Base-by-base conservation (phyloP, 2,888 invertebrate genomes). In the Scelioninae gen. 2 region DNA sequence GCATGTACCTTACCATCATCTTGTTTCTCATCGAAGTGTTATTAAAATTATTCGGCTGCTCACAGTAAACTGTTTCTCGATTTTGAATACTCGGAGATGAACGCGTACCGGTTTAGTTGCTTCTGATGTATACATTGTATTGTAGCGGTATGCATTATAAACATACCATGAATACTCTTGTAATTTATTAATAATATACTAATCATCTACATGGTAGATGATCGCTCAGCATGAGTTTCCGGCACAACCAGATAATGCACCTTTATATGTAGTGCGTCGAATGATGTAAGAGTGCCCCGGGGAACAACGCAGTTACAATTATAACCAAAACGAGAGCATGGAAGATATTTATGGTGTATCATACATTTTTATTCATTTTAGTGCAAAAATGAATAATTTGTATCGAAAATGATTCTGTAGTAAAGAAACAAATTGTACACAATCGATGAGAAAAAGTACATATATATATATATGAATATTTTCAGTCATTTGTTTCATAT, bases 181-280 rank as follows among this genome's bases (percentile, higher is more conserved):
- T 78, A 80, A 80, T 80, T 80, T 78, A 79, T 80, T 80, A 80
- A 80, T 80, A 77, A 78, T 78, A 79, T 79, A n/a, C n/a, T n/a
- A n/a, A n/a, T n/a, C n/a, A n/a, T 79, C 77, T 74, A 73, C 67
- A 69, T 65, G 63, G 63, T 60, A 63, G 67, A 65, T 75, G 73
- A 64, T 69, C 69, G 76, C 73, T 50, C 69, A 73, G 50, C 75
- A 76, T 76, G 75, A 76, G 74, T 78, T 79, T 78, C 77, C 78
- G 77, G 74, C 76, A 74, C 74, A 76, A 73, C 58, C 65, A 74
- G 69, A 74, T 72, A 74, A 63, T 57, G 60, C 31, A 48, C 33
- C 46, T 58, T 60, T 46, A 53, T 67, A 33, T 57, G 53, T 73
- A 63, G 60, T 60, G 55, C 60, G 75, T 69, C 69, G 65, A 69